Percentiles rank a stretch among this genome's conserved stretches.
phyloP scores from a whole-genome alignment of 2,113 vertebrate genomes.

The Coreoperca whiteheadi region DNA sequence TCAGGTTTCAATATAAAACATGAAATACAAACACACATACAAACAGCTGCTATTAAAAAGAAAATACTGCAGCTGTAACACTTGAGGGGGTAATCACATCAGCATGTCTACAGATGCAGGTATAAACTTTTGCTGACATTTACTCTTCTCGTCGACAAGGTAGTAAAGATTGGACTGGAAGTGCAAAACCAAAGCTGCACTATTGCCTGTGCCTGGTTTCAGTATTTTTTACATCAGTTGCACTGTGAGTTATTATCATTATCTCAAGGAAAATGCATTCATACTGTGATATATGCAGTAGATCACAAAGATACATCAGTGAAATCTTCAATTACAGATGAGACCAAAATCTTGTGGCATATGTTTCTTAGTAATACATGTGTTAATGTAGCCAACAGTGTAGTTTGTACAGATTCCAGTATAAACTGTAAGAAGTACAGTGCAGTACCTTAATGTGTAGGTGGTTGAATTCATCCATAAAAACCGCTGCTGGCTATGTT shows the following conservation, averaged over 20 bases:
- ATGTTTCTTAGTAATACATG: neutral
- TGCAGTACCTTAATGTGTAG: neutral
- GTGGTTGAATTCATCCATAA: neutral
- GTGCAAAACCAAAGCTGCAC: neutral
- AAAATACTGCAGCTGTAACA: neutral
- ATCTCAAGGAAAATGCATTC: neutral
- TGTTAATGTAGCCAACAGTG: neutral
- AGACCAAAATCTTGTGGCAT: neutral
- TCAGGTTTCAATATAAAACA: constrained; percentile 5
- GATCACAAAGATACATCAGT: no score
- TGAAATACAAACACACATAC: neutral
- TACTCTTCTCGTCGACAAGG: neutral
- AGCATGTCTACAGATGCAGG: neutral
- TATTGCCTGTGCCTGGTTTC: neutral
- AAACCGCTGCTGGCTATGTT: neutral
- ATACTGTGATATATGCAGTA: neutral
- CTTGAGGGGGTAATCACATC: neutral
- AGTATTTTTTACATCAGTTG: neutral
- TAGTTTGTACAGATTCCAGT: neutral
- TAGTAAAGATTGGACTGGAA: neutral
- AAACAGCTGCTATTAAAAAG: neutral
- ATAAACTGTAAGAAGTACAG: neutral
- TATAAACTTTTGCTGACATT: neutral
- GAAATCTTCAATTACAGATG: neutral
- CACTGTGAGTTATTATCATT: neutral